Evolutionary conservation across 2,888 invertebrate genomes (phyloP), one percentile per base, ranked within the genome.

Genomic region (Thereva nobilitata): DNA sequence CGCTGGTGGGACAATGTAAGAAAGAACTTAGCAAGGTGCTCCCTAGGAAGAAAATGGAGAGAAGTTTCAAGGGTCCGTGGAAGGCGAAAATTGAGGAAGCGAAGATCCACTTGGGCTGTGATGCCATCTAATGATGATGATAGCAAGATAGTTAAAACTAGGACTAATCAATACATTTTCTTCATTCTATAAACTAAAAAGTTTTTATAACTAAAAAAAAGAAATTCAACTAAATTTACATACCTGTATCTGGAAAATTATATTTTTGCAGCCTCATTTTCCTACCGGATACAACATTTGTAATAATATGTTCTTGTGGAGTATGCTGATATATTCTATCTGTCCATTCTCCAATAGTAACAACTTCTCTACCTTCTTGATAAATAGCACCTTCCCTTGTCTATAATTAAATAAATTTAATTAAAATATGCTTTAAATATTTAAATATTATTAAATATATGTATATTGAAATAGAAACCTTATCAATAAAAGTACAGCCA

Each of bases 321-420:
- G 95, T 95, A 82, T 94, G 93, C 82, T 93, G 93, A 82, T 96
- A 96, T 80, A 95, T 88, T 76, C 94, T 87, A 82, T 96, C 96
- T 73, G 95, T 95, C 90, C 94, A 94, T 83, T 95, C 94, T 76
- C 88, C 87, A 71, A 97, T 89, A 66, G 91, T 92, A 44, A 96
- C 93, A 71, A 92, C 90, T 77, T 96, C 95, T 70, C 95, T 87
- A 45, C 90, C 90, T 83, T 97, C 96, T 82, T 92, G 93, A 82
- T 92, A 94, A 72, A 93, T 85, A 68, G 92, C 86, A 74, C 90
- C 90, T 75, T 93, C 93, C 72, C 93, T 86, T 53, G 93, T 92
- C 90, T 92, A 78, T 23, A 74, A 76, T 61, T 64, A n/a, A 12
- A 49, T 34, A 2, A 4, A 40, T 34, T 12, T 35, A 52, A 35